Base-by-base conservation (phyloP, 2,888 invertebrate species). In the Folsomia candida region DNA sequence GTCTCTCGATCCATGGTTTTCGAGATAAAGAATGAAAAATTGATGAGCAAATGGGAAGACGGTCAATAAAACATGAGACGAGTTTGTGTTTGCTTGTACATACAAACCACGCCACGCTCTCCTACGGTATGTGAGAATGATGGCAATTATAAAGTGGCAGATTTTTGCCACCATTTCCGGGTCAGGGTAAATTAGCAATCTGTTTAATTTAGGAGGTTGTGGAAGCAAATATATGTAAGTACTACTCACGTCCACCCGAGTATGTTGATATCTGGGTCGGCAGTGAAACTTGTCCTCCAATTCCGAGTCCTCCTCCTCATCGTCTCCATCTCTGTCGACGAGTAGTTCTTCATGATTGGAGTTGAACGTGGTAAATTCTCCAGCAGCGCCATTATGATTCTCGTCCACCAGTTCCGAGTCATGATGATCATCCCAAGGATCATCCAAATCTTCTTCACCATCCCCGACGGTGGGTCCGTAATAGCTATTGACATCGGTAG, bases 191-290 rank as follows among this genome's bases (percentile, higher is more conserved):
- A 4, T 37, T 14, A 37, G 37, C 4, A 37, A 37, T 37, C 6
- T 9, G 4, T 37, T 37, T 9, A 9, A 37, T 37, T 37, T 9
- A 4, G 4, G 6, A 37, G 4, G 37, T 37, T 37, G 14, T n/a
- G n/a, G n/a, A n/a, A n/a, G n/a, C n/a, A n/a, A n/a, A n/a, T n/a
- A n/a, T n/a, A n/a, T n/a, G n/a, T n/a, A n/a, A n/a, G n/a, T 37
- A 4, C 37, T 9, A 66, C 76, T 76, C 78, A 83, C 93, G 85
- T 96, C 94, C 22, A 97, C 90, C 29, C 92, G 90, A 80, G 93
- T 93, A 83, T 97, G 96, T 82, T 97, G 97, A 83, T 93, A 95
- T 68, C 94, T 86, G 51, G 94, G 86, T 20, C 92, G 87, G 81
- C 94, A 95, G 61, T 87, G 84, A 28, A 88, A 76, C 79, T 79